Evolutionary conservation across 2,797 vertebrate species (phyloP), one percentile per base, ranked within the genome.

Genomic region (Rhinophrynus dorsalis): DNA sequence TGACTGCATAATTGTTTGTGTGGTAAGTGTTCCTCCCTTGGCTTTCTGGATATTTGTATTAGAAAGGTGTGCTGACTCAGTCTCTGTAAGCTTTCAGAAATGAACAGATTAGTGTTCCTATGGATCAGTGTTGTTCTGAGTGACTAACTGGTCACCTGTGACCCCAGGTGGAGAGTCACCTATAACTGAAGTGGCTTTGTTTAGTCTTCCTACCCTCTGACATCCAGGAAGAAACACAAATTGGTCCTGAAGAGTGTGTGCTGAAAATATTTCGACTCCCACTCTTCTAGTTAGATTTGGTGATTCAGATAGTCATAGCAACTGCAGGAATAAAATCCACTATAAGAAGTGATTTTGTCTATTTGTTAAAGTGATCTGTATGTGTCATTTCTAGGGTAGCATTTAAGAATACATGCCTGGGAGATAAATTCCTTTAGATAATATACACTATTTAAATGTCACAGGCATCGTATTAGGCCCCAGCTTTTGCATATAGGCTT

Each of bases 281-380:
- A 57, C 55, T n/a, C 29, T 12, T 29, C n/a, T 12, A 29, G 26
- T 52, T 18, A 20, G 17, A 21, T 40, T 20, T 54, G 35, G 40
- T 66, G 37, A 20, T 50, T 27, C 23, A 12, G n/a, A 69, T 61
- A 69, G 67, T 69, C 57, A 61, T 69, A 18, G 57, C 48, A 54
- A 54, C 56, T 8, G 26, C 17, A 15, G 47, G 18, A 66, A 51
- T 35, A n/a, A 11, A 47, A 47, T 8, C 3, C 44, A 47, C 4
- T 47, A 21, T 47, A 10, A 21, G n/a, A n/a, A n/a, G n/a, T n/a
- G n/a, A n/a, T n/a, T n/a, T n/a, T n/a, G n/a, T n/a, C n/a, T n/a
- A n/a, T n/a, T n/a, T n/a, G n/a, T n/a, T n/a, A n/a, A n/a, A n/a
- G n/a, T n/a, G n/a, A n/a, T n/a, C n/a, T n/a, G n/a, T n/a, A n/a